phyloP scores from a whole-genome alignment of 2,113 vertebrate genomes.

The Gymnogyps californianus region DNA sequence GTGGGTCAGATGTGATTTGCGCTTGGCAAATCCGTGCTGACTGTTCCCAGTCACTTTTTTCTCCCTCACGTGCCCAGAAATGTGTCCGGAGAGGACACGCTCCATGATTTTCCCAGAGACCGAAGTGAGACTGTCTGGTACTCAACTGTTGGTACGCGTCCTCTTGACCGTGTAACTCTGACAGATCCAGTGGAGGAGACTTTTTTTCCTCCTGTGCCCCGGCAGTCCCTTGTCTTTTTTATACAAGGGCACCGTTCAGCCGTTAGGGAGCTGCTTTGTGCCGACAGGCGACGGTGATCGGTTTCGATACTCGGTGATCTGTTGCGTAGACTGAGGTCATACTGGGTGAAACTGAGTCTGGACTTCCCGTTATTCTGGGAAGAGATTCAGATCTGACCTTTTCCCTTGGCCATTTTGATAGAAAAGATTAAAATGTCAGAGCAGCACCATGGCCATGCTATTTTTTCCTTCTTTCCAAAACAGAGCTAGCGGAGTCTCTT shows the following conservation, averaged over 20 bases:
- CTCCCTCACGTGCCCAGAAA: background rate
- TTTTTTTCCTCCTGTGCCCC: background rate
- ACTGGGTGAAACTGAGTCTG: background rate
- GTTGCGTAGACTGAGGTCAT: background rate
- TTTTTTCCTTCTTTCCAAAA: background rate
- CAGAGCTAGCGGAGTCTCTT: background rate
- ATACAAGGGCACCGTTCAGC: background rate
- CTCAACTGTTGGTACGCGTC: too few relatives aligned
- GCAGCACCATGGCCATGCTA: background rate
- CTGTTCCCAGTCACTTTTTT: background rate
- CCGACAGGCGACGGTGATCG: accelerated
- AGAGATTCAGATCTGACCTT: background rate
- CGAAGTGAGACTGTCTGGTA: background rate
- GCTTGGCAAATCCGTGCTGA: background rate
- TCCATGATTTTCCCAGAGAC: background rate
- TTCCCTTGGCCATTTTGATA: background rate
- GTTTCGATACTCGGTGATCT: background rate
- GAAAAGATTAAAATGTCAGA: background rate
- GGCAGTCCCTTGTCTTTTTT: too few relatives aligned
- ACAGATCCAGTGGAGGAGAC: background rate
- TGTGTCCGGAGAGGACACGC: background rate
- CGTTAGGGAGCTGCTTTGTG: background rate
- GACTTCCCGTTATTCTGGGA: background rate
- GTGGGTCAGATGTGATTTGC: background rate
- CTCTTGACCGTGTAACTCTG: background rate